A percentile compares a stretch with the other conserved stretches of the same genome.
Conservation (phyloP, 1,140 invertebrate species). For the Akabosia matsudoensis region DNA sequence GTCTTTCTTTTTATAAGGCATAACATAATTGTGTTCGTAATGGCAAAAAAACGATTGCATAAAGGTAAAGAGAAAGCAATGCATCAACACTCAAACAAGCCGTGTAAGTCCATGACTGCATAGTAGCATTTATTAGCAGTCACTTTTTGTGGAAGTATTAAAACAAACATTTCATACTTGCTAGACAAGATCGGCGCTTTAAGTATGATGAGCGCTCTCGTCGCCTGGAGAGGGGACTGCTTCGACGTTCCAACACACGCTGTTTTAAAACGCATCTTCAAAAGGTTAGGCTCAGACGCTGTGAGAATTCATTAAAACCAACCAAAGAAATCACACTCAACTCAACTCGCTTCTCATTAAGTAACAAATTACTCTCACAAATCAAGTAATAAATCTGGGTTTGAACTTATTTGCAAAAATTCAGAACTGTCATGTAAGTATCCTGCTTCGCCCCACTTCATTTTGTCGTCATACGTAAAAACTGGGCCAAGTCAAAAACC, state of each 20-base stretch:
- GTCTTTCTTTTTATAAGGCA: background rate
- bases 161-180: slow-evolving; percentile 64
- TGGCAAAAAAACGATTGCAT: no score
- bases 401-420: no score
- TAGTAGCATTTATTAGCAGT: background rate
- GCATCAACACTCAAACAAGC: no score
- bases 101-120: no score
- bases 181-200: slow-evolving; percentile 71
- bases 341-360: no score
- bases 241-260: slow-evolving; percentile 84
- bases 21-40: background rate
- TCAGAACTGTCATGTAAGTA: no score
- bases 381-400: no score
- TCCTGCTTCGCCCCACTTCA: no score
- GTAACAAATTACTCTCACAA: no score
- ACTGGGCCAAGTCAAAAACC: no score
- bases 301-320: slow-evolving; percentile 49
- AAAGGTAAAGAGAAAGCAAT: no score
- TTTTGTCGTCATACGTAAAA: no score
- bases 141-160: background rate
- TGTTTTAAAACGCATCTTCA: slow-evolving; percentile 95
- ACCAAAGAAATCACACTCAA: slow-evolving; percentile 20
- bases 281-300: slow-evolving; percentile 96
- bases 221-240: slow-evolving; percentile 78
- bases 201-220: slow-evolving; percentile 71